Percentiles rank a stretch among this genome's conserved stretches.
Conservation (phyloP, 2,113 vertebrate genomes). For the Drymodes brunneopygia region DNA sequence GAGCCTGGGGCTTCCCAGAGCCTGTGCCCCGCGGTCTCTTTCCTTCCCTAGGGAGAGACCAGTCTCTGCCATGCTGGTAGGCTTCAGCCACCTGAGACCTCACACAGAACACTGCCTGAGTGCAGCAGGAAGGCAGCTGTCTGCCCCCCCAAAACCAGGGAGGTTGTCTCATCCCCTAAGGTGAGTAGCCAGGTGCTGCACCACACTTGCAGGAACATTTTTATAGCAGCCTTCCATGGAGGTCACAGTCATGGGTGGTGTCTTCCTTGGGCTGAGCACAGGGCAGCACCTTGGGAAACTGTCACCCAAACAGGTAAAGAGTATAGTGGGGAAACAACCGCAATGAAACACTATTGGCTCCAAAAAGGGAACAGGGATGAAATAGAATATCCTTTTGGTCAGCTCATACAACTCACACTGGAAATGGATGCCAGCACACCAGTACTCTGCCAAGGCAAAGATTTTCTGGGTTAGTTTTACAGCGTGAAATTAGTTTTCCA, state of each 20-base stretch:
- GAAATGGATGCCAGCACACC: not conserved
- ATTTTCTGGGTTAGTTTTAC: not conserved
- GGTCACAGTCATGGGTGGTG: not conserved
- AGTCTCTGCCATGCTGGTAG: not conserved
- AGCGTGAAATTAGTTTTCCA: not conserved
- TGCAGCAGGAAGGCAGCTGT: not conserved
- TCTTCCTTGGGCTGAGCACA: not conserved
- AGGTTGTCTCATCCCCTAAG: not conserved
- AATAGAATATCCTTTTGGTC: not conserved
- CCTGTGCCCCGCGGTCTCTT: not conserved
- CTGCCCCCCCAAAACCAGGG: not conserved
- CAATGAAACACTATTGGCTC: not conserved
- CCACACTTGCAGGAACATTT: too few species aligned
- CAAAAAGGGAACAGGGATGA: not conserved
- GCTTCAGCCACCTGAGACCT: not conserved
- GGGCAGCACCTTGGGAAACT: not conserved
- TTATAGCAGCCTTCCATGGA: not conserved
- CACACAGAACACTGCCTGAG: not conserved
- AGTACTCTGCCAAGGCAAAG: not conserved
- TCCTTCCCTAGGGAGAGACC: not conserved
- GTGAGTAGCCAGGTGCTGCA: not conserved
- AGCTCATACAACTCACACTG: not conserved
- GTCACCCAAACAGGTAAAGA: not conserved
- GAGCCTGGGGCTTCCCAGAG: not conserved
- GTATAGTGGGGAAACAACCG: accelerated